phyloP scores from a whole-genome alignment of 2,797 vertebrate genomes.

The Petrocephalus sullivani region DNA sequence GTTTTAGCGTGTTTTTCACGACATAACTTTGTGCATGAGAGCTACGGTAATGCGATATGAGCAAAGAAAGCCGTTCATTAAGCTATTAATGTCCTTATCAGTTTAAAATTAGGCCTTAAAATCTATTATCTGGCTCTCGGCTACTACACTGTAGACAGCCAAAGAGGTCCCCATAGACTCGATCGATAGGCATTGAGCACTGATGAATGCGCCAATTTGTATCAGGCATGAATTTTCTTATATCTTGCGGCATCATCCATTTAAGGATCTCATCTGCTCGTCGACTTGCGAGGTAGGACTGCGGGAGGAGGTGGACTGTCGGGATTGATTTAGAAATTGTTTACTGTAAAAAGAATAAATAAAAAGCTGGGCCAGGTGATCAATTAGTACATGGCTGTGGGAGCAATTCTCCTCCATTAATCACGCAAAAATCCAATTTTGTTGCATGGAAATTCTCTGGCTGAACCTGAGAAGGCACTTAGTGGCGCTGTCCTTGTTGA shows the following conservation, averaged over 20 bases:
- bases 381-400: conserved; percentile 40
- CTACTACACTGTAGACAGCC: conserved; percentile 23
- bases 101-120: conserved; percentile 37
- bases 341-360: conserved; percentile 23
- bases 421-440: conserved; percentile 51
- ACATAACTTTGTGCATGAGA: background rate
- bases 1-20: background rate
- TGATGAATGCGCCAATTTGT: conserved; percentile 51
- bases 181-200: conserved; percentile 45
- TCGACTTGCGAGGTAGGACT: background rate
- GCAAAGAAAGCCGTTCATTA: conserved; percentile 38
- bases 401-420: conserved; percentile 52
- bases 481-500: conserved; percentile 50
- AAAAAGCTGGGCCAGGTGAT: conserved; percentile 36
- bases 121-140: conserved; percentile 39
- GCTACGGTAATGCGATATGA: conserved; percentile 20
- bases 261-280: conserved; percentile 23
- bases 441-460: conserved; percentile 33
- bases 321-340: conserved; percentile 18
- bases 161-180: conserved; percentile 42
- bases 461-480: conserved; percentile 61
- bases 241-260: conserved; percentile 31
- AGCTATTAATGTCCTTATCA: conserved; percentile 36
- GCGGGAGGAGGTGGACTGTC: background rate
- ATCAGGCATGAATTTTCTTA: conserved; percentile 42